Base-by-base conservation (phyloP, 2,888 invertebrate species). In the Scaptomyza tumidula region DNA sequence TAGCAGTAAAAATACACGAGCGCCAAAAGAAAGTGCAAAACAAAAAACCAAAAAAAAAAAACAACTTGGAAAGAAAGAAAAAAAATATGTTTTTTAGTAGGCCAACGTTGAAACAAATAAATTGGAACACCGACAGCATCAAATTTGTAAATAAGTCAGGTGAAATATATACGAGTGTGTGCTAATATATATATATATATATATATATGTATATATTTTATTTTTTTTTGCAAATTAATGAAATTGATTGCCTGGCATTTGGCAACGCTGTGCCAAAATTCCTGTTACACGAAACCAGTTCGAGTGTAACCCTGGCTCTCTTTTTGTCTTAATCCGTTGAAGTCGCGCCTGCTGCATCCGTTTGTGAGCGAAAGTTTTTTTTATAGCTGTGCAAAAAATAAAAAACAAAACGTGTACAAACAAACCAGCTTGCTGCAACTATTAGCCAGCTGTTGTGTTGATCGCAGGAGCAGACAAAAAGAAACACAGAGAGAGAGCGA, bases 331-430 rank as follows among this genome's bases (percentile, higher is more conserved):
- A 14, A 14, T 24, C 35, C 37, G 19, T 37, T 24, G 24, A 3
- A 49, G 54, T 48, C 43, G 65, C 55, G 68, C 55, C 65, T 63
- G 74, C 74, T 71, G 88, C 83, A 88, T 88, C 83, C 83, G 83
- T 83, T 86, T 86, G 6, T 80, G 71, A 86, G 83, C 88, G 83
- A 83, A 83, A 83, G 83, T 83, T 82, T 81, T 19, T 83, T 85
- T 82, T 78, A 77, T 65, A 60, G 19, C 49, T 57, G 58, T 71
- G 71, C 64, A 69, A 75, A 24, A 24, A 24, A 24, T 24, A 44
- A 44, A 41, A 66, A 75, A 44, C 37, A 43, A 48, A 69, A 78
- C 66, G 72, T 79, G 72, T 70, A 85, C 70, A 83, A 86, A 19
- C 19, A 19, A 78, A 78, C 68, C 70, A 68, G 68, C 43, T 63